Conservation (phyloP, 2,888 invertebrate species). For the Eupithecia exiguata region DNA sequence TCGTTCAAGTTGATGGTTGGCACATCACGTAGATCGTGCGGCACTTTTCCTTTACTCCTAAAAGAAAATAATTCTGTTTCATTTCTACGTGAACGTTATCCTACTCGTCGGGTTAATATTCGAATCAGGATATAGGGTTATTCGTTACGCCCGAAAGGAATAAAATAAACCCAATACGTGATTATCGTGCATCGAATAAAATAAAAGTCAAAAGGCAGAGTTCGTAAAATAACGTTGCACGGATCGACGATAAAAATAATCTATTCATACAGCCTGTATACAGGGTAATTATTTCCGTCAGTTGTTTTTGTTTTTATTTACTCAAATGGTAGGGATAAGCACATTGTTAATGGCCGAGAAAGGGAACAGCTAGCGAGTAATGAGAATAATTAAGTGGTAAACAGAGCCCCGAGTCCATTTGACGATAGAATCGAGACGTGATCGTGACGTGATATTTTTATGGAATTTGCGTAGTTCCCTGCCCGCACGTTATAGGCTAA, state of each 20-base stretch:
- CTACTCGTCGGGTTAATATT: conserved; percentile 31
- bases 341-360: conserved; percentile 13
- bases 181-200: conserved; percentile 46
- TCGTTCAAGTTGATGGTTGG: conserved; percentile 8
- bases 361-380: conserved; percentile 1
- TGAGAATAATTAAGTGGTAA: conserved; percentile 10
- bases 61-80: conserved; percentile 9
- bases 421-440: too few species aligned
- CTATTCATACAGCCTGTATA: conserved; percentile 47
- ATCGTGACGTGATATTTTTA: too few species aligned
- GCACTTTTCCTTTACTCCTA: background rate
- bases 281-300: conserved; percentile 53
- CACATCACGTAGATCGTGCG: background rate
- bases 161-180: conserved; percentile 44
- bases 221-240: conserved; percentile 51
- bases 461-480: too few species aligned
- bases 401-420: background rate
- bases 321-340: conserved; percentile 18
- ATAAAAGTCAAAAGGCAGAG: conserved; percentile 47
- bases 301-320: conserved; percentile 10
- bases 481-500: too few species aligned
- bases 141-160: conserved; percentile 40
- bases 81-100: conserved; percentile 8
- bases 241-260: conserved; percentile 51
- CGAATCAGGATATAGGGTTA: conserved; percentile 41